These are phyloP conservation scores for Procambarus clarkii DNA, from an alignment of 1,140 invertebrate genomes.

Conservation along the genomic window DNA sequence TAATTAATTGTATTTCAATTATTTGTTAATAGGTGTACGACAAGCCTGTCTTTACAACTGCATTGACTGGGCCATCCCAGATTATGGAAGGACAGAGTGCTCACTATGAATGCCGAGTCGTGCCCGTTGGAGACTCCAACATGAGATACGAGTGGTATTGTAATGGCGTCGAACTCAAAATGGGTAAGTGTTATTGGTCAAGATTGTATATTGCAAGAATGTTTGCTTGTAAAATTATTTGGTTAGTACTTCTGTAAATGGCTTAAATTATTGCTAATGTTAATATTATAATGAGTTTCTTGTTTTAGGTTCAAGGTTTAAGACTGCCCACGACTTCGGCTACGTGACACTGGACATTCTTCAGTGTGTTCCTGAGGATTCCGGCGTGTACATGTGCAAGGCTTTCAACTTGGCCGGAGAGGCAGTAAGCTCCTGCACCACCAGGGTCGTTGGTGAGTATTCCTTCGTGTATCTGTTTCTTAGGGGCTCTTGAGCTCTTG, in stretches of 20 bases:
- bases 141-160: slow-evolving; percentile 95
- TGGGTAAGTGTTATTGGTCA: slow-evolving; percentile 80
- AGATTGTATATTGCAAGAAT: neutral
- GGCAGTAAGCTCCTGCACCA: slow-evolving; percentile 90
- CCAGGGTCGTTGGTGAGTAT: slow-evolving; percentile 85
- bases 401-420: slow-evolving; percentile 93
- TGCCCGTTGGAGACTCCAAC: slow-evolving; percentile 94
- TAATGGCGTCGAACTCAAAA: slow-evolving; percentile 93
- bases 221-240: neutral
- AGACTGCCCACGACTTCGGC: slow-evolving; percentile 94
- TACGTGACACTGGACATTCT: slow-evolving; percentile 94
- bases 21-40: slow-evolving; percentile 81
- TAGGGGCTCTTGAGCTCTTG: slow-evolving; percentile 83
- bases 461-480: neutral
- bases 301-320: slow-evolving; percentile 86
- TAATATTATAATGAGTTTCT: slow-evolving; percentile 39
- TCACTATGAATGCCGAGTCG: slow-evolving; percentile 96
- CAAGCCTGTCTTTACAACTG: slow-evolving; percentile 94
- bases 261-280: too few relatives aligned
- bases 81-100: slow-evolving; percentile 95
- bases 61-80: slow-evolving; percentile 91
- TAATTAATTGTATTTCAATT: neutral
- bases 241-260: neutral
- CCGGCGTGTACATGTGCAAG: slow-evolving; percentile 94
- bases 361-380: slow-evolving; percentile 91